A percentile compares a stretch with the other conserved stretches of the same genome.
Evolutionary conservation across 2,888 invertebrate species (phyloP).

Genomic region (Conistra vaccinii): DNA sequence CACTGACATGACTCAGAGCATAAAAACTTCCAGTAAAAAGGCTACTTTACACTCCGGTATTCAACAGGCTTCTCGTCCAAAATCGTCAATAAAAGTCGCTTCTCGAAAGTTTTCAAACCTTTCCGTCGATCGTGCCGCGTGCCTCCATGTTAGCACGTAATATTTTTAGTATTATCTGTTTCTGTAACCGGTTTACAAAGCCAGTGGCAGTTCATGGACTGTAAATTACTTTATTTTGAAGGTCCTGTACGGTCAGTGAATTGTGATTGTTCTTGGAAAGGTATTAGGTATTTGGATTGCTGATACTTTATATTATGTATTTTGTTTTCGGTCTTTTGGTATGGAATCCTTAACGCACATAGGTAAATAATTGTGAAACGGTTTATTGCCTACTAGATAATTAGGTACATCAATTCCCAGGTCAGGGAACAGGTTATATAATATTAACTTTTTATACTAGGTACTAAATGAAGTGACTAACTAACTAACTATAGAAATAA

Average conservation of each 20-base stretch:
- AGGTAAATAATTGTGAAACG: background rate
- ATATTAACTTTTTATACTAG: no score
- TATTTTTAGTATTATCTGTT: slow-evolving; percentile 24
- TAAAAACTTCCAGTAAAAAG: slow-evolving; percentile 10
- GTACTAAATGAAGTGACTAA: no score
- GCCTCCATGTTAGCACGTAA: slow-evolving; percentile 19
- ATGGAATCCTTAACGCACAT: background rate
- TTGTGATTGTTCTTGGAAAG: background rate
- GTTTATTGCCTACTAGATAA: background rate
- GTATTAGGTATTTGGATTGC: background rate
- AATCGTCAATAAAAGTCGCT: background rate
- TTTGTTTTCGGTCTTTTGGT: background rate
- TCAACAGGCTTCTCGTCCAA: slow-evolving; percentile 30
- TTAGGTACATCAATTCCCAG: background rate
- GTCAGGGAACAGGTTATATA: background rate
- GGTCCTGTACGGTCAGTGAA: background rate
- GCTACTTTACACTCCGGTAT: slow-evolving; percentile 1
- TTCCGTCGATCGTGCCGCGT: slow-evolving; percentile 40
- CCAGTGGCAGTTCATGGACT: background rate
- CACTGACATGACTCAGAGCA: background rate
- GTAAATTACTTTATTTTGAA: slow-evolving; percentile 24
- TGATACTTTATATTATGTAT: no score
- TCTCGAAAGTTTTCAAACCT: background rate
- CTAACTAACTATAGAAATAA: no score
- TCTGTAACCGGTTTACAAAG: slow-evolving; percentile 14